These are phyloP conservation scores for Acrocephalus kingi DNA, from an alignment of 2,113 vertebrate genomes.

Conservation along the genomic window DNA sequence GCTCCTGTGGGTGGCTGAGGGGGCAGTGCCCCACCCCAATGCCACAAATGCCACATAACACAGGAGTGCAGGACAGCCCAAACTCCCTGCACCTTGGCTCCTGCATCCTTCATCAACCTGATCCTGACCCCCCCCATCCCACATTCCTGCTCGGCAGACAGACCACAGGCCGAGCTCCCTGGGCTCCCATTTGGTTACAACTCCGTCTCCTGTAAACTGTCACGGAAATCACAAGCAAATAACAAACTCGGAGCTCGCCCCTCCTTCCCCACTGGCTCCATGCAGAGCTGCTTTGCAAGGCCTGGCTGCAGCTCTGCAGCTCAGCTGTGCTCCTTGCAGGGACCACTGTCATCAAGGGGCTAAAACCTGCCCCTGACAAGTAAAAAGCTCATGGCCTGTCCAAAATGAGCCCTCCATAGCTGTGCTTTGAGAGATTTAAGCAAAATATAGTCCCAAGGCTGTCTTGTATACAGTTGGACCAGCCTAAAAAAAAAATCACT, in stretches of 20 bases:
- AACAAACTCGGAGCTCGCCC: neutral
- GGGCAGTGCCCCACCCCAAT: neutral
- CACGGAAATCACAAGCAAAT: conserved; percentile 2
- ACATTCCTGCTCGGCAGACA: neutral
- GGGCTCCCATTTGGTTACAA: neutral
- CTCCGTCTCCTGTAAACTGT: neutral
- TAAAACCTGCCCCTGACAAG: neutral
- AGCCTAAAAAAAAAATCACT: neutral
- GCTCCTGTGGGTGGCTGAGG: neutral
- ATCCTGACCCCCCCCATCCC: neutral
- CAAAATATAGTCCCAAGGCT: rapidly evolving
- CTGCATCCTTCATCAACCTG: neutral
- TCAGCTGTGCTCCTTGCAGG: neutral
- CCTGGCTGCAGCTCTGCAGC: neutral
- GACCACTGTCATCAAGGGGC: neutral
- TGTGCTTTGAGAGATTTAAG: neutral
- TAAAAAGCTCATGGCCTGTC: neutral
- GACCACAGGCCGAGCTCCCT: neutral
- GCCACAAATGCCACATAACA: neutral
- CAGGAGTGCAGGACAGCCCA: neutral
- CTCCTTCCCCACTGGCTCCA: neutral
- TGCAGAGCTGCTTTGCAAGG: neutral
- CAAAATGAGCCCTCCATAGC: neutral
- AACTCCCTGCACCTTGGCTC: neutral
- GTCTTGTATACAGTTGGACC: neutral